These are phyloP conservation scores for Phyllostomus discolor DNA, from an alignment of 2,113 vertebrate species.

Conservation along the genomic window DNA sequence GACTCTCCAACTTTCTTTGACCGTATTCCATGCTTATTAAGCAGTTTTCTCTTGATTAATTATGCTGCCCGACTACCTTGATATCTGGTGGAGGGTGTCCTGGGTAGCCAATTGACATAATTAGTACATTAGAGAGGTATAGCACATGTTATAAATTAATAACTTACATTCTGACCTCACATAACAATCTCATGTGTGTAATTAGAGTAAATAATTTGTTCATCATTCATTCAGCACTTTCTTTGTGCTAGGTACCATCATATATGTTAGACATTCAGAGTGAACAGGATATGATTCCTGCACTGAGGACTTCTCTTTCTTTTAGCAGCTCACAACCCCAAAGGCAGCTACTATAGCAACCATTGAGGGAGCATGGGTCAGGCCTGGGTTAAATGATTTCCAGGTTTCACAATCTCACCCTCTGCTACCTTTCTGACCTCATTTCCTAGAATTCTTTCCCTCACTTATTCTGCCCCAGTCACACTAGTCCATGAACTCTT, in stretches of 20 bases:
- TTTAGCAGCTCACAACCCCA: not conserved
- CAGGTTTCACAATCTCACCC: not conserved
- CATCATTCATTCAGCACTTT: not conserved
- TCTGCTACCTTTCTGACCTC: not conserved
- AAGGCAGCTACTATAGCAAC: not conserved
- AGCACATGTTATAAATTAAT: conserved; percentile 38
- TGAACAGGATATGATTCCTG: not conserved
- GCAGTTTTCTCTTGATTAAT: conserved; percentile 41
- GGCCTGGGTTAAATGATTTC: not conserved
- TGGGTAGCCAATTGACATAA: conserved; percentile 22
- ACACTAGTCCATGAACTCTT: not conserved
- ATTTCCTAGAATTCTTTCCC: not conserved
- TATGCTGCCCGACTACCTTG: conserved; percentile 9
- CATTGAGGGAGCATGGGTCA: not conserved
- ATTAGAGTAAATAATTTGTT: conserved; percentile 47
- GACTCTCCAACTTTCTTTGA: not conserved
- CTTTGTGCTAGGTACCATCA: not conserved
- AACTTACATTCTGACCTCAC: conserved; percentile 30
- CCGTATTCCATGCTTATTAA: not conserved
- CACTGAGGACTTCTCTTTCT: not conserved
- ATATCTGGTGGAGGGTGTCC: conserved; percentile 15
- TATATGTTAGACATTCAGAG: not conserved
- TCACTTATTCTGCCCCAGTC: not conserved
- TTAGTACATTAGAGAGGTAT: conserved; percentile 18
- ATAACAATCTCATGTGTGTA: not conserved